Conservation (phyloP, 2,797 vertebrate species). For the Lacerta bilineata region DNA sequence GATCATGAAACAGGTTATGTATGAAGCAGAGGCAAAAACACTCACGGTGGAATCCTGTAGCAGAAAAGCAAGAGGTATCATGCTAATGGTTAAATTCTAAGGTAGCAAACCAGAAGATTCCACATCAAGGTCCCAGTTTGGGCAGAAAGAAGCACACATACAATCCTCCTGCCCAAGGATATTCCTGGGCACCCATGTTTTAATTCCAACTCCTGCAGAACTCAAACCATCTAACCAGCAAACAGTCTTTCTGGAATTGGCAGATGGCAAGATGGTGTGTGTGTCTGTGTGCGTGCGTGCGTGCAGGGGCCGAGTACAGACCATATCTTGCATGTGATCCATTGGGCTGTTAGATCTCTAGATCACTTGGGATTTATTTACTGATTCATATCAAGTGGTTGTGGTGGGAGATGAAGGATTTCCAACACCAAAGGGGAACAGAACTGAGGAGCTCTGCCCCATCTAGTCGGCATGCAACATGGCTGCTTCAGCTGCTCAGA, state of each 20-base stretch:
- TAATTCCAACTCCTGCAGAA: neutral
- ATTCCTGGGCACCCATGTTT: neutral
- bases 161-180: neutral
- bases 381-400: neutral
- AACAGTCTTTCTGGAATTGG: slow-evolving; percentile 1
- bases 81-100: neutral
- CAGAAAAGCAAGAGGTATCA: neutral
- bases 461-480: neutral
- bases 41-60: neutral
- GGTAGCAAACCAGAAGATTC: neutral
- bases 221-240: neutral
- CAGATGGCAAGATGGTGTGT: too few species aligned
- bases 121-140: neutral
- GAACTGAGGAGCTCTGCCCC: neutral
- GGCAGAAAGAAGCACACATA: neutral
- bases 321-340: neutral
- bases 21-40: neutral
- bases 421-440: neutral
- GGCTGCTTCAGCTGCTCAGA: too few species aligned
- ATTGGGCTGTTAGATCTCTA: neutral
- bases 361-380: neutral
- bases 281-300: too few species aligned
- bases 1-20: neutral
- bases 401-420: neutral
- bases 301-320: neutral